Percentiles rank a stretch among this genome's conserved stretches.
Evolutionary conservation across 2,113 vertebrate species (phyloP).

Genomic region (Phalacrocorax carbo): DNA sequence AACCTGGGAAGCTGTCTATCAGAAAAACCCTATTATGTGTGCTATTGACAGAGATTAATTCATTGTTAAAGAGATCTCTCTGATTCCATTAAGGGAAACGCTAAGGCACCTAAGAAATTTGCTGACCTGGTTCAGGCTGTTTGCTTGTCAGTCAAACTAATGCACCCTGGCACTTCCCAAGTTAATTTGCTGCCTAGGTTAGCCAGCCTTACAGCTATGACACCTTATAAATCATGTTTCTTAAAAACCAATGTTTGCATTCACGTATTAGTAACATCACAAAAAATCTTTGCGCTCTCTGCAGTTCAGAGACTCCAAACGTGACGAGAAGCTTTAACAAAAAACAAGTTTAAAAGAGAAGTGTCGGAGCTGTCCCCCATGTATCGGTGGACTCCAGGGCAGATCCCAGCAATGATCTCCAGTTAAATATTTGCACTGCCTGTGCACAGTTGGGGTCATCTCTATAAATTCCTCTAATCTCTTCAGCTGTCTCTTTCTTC

Average conservation of each 20-base stretch:
- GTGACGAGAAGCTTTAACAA: neutral
- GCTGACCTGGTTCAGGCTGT: neutral
- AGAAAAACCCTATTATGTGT: neutral
- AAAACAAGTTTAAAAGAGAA: neutral
- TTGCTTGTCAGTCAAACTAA: conserved; percentile 1
- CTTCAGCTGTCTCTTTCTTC: neutral
- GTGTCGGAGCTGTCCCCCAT: neutral
- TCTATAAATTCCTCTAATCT: neutral
- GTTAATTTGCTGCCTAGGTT: neutral
- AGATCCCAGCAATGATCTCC: rapidly evolving
- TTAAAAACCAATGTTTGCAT: neutral
- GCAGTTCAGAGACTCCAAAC: rapidly evolving
- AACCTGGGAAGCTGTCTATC: neutral
- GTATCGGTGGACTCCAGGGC: rapidly evolving
- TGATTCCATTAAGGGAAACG: neutral
- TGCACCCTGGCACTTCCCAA: conserved; percentile 5
- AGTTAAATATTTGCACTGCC: neutral
- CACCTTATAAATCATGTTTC: neutral
- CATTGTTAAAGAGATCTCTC: neutral
- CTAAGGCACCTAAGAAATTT: neutral
- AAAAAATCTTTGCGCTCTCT: rapidly evolving
- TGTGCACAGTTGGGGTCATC: neutral
- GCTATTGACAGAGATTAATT: conserved; percentile 2
- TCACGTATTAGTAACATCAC: neutral
- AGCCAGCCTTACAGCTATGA: neutral